A percentile compares a stretch with the other conserved stretches of the same genome.
phyloP scores from a whole-genome alignment of 1,140 invertebrate genomes.

The Drosophila carrolli region DNA sequence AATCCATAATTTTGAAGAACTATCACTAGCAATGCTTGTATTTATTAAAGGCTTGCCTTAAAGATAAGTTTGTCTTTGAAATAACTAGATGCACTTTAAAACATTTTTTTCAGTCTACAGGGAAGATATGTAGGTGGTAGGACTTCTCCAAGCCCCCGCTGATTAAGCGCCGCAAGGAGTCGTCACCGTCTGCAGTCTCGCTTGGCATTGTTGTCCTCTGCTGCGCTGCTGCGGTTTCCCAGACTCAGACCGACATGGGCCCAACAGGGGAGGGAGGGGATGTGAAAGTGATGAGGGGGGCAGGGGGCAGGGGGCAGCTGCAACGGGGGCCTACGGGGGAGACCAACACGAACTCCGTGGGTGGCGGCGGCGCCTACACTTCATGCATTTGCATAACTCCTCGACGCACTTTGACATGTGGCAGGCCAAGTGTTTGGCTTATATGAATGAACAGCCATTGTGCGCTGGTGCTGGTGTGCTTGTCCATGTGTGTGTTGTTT shows the following conservation, averaged over 20 bases:
- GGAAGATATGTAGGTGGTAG: not conserved
- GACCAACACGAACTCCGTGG: conserved; percentile 47
- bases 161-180: conserved; percentile 55
- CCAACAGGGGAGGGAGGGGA: not conserved
- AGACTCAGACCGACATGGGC: conserved; percentile 30
- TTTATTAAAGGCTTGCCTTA: too few species aligned
- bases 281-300: conserved; percentile 11
- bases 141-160: conserved; percentile 20
- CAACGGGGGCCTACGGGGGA: not conserved
- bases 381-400: conserved; percentile 77
- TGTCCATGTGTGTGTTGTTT: conserved; percentile 16
- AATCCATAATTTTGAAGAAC: too few species aligned
- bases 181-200: conserved; percentile 53
- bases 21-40: too few species aligned
- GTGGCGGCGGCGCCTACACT: conserved; percentile 45
- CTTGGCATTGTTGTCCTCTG: conserved; percentile 36
- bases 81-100: not conserved
- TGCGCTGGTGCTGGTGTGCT: conserved; percentile 11
- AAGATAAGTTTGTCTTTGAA: too few species aligned
- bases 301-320: not conserved
- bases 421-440: conserved; percentile 51
- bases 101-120: not conserved
- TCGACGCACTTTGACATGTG: conserved; percentile 78
- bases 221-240: conserved; percentile 48
- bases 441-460: conserved; percentile 48